Base-by-base conservation (phyloP, 1,140 invertebrate species). In the Saxidomus purpurata region DNA sequence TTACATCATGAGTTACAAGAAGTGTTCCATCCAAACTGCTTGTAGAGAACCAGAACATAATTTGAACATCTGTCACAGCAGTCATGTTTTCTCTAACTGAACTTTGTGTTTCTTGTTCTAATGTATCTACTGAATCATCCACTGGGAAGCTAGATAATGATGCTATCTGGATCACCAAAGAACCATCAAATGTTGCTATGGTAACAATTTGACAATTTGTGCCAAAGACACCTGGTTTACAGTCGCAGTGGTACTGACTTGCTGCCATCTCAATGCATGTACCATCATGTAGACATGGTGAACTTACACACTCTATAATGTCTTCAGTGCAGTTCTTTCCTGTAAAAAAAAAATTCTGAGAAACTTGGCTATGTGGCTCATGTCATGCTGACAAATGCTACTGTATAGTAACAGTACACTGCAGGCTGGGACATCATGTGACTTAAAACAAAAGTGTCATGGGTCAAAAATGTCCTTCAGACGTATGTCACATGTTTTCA, bases 141-240 rank as follows among this genome's bases (percentile, higher is more conserved):
- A 6, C 28, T n/a, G 8, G 9, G 25, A 63, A 63, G n/a, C 59
- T 28, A 25, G 59, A 4, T 38, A 84, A 25, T 28, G 71, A 36
- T 36, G 19, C 49, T 28, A 89, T 17, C n/a, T 36, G 77, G 19
- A 81, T 49, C 22, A 61, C 28, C 11, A 67, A 28, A 19, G 49
- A 55, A 17, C 87, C 87, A 84, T 84, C 55, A 40, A 89, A 89
- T 59, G 80, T 89, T 84, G 80, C 87, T 31, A 84, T 34, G 28
- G 71, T 25, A 47, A 89, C 71, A 77, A 49, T 49, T 40, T 89
- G 71, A 90, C 92, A 94, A 28, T 97, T 97, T 40, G 96, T 89
- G 19, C 98, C 98, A 17, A 97, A 97, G 96, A 97, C 98, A 36
- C 98, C 98, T 94, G 98, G 97, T 13, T 98, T 97, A 94, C 99